phyloP scores from a whole-genome alignment of 1,140 invertebrate species.

The Neodiprion lecontei region DNA sequence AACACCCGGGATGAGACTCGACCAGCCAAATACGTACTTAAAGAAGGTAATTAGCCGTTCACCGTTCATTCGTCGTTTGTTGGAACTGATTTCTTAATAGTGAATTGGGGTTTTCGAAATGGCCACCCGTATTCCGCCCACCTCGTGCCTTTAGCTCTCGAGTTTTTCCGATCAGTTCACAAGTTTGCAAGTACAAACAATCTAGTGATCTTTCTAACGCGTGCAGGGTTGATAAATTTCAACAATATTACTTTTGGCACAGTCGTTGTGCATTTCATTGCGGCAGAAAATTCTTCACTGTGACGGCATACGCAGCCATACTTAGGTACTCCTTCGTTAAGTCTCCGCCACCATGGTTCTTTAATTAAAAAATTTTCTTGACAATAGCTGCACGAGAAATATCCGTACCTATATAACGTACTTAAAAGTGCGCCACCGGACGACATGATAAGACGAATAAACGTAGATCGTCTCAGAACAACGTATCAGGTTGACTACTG shows the following conservation, averaged over 20 bases:
- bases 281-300: no score
- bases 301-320: no score
- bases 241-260: no score
- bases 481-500: slow-evolving; percentile 68
- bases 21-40: slow-evolving; percentile 65
- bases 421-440: slow-evolving; percentile 61
- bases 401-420: slow-evolving; percentile 66
- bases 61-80: not conserved
- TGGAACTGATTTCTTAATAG: not conserved
- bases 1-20: slow-evolving; percentile 55
- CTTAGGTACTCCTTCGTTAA: not conserved
- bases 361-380: slow-evolving; percentile 15
- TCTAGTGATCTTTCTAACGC: no score
- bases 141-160: no score
- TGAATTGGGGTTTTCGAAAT: no score
- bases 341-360: not conserved
- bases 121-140: no score
- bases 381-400: slow-evolving; percentile 64
- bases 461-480: slow-evolving; percentile 64
- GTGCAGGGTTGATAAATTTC: no score
- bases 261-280: no score
- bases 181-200: no score
- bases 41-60: slow-evolving; percentile 55
- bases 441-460: slow-evolving; percentile 62
- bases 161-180: no score